These are phyloP conservation scores for Nothobranchius furzeri DNA, from an alignment of 2,113 vertebrate species.

Conservation along the genomic window DNA sequence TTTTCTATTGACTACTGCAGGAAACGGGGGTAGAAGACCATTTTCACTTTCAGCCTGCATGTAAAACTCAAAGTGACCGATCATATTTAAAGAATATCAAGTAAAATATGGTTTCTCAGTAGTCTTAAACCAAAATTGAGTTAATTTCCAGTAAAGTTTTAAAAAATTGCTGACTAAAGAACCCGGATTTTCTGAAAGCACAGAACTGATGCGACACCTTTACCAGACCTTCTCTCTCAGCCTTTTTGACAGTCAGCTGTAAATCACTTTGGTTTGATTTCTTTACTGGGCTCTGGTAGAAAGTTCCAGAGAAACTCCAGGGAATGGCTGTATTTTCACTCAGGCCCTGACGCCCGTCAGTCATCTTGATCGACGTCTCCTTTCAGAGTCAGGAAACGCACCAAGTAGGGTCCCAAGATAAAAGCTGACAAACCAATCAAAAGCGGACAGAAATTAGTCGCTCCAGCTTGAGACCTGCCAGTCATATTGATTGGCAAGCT, in stretches of 20 bases:
- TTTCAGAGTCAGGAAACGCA: constrained; percentile 64
- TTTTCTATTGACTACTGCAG: no score
- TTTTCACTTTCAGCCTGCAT: no score
- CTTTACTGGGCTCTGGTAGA: constrained; percentile 31
- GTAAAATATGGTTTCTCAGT: no score
- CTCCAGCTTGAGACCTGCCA: constrained; percentile 68
- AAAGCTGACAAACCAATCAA: constrained; percentile 72
- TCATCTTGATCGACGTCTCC: constrained; percentile 73
- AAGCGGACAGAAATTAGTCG: constrained; percentile 68
- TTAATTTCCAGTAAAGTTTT: no score
- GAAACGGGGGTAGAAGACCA: no score
- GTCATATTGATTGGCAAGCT: constrained; percentile 66
- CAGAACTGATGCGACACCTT: no score
- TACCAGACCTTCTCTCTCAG: constrained; percentile 6
- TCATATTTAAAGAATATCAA: no score
- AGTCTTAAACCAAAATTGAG: no score
- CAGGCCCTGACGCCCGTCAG: constrained; percentile 70
- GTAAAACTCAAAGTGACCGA: no score
- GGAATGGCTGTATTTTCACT: constrained; percentile 41
- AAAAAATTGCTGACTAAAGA: neutral
- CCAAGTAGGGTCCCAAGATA: constrained; percentile 70
- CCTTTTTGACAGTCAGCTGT: constrained; percentile 18
- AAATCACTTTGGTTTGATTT: constrained; percentile 43
- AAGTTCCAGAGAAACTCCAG: constrained; percentile 44
- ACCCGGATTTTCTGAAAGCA: neutral